Conservation (phyloP, 2,113 vertebrate genomes). For the Lipotes vexillifer region DNA sequence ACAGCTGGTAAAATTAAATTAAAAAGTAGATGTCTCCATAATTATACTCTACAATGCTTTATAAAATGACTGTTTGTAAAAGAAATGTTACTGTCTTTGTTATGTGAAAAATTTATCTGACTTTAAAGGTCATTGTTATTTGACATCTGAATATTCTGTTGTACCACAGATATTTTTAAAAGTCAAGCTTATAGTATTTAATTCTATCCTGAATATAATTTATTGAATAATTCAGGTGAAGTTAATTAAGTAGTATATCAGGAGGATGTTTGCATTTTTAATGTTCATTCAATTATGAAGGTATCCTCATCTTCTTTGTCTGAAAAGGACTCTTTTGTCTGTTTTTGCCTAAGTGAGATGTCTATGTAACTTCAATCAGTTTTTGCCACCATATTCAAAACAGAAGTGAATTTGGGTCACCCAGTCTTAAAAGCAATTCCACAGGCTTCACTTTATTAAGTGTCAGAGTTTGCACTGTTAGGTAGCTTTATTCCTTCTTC, state of each 20-base stretch:
- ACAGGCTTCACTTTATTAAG: neutral
- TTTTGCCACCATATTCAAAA: neutral
- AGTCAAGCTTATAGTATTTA: neutral
- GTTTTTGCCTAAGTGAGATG: neutral
- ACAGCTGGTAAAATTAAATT: constrained; percentile 44
- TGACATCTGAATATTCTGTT: neutral
- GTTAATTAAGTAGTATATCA: neutral
- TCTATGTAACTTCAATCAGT: neutral
- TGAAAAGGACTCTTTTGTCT: neutral
- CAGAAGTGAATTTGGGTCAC: neutral
- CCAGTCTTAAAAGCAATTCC: neutral
- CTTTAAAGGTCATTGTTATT: neutral
- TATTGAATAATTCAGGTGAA: neutral
- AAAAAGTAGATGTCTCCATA: constrained; percentile 30
- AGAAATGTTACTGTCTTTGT: neutral
- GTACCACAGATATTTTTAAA: neutral
- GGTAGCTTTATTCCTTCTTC: neutral
- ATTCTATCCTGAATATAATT: neutral
- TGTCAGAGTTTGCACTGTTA: neutral
- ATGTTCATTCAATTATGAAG: neutral
- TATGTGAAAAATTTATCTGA: neutral
- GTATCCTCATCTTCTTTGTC: neutral
- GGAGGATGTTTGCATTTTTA: neutral
- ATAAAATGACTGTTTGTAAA: neutral
- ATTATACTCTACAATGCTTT: constrained; percentile 14